Evolutionary conservation across 2,888 invertebrate genomes (phyloP), one percentile per base, ranked within the genome.

Genomic region (Drosophila histrio): DNA sequence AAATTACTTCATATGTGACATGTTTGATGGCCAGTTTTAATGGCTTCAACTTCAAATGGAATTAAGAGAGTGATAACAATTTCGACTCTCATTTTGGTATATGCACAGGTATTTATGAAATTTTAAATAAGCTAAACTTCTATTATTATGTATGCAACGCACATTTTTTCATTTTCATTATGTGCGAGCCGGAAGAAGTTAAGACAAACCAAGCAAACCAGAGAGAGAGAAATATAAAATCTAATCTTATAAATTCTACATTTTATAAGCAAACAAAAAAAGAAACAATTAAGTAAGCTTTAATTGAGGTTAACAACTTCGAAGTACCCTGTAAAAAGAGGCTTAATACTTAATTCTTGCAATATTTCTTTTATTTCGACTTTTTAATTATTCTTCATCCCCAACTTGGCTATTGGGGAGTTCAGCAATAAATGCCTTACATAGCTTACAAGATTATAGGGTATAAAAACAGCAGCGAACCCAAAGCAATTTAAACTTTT

Each of bases 1-100:
- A 59, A 74, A 76, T 74, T 72, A 76, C 19, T 22, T 52, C 17
- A 58, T 47, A 76, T 66, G 61, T 49, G 61, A 59, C 62, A 66
- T 59, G 13, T 41, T 56, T 72, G 54, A 62, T 66, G 76, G 34
- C 36, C 53, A 56, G 39, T 58, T 58, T 58, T 52, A 70, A 70
- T 70, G 41, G 36, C 13, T 9, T 19, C 49, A 43, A 39, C 50
- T 43, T n/a, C n/a, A n/a, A 54, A 54, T 54, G n/a, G 9, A 11
- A 58, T 58, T 58, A 52, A 47, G 21, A 17, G 21, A 26, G 50
- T 38, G 34, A 26, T 21, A 38, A 28, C 32, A 47, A 52, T 57
- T 11, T 39, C n/a, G 4, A 26, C 13, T 44, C 38, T 1, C 28
- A 50, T 24, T 46, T 57, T 4, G 26, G 21, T 13, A n/a, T 32